A percentile compares a stretch with the other conserved stretches of the same genome.
phyloP scores from a whole-genome alignment of 2,113 vertebrate species.

The Microcebus griseorufus region DNA sequence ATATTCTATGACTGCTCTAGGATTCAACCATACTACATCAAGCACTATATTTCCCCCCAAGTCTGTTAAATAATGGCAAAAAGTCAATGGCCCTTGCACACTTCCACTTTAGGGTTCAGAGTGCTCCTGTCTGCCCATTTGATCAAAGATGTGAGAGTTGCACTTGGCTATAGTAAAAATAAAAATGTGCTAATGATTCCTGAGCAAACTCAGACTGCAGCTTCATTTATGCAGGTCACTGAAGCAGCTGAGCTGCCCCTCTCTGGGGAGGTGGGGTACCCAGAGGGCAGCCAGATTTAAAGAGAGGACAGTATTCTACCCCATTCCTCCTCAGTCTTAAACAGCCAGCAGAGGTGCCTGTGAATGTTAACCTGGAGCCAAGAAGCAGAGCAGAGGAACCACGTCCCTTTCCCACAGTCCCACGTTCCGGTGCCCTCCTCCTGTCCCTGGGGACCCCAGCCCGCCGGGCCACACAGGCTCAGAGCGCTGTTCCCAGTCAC shows the following conservation, averaged over 20 bases:
- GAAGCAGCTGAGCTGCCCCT: fast-evolving
- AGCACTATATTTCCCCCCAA: neutral
- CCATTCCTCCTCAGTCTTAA: neutral
- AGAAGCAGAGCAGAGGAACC: too few relatives aligned
- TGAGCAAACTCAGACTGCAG: neutral
- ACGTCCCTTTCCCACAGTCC: neutral
- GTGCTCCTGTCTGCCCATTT: fast-evolving
- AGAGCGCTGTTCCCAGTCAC: neutral
- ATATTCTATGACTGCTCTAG: neutral
- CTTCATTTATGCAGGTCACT: neutral
- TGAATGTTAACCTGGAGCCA: too few relatives aligned
- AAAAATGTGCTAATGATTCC: neutral
- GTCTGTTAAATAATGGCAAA: neutral
- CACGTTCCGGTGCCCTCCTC: neutral
- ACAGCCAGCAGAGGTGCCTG: neutral
- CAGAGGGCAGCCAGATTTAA: neutral
- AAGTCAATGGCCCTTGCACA: neutral
- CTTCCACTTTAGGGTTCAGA: neutral
- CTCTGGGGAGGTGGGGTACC: neutral
- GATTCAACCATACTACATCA: neutral
- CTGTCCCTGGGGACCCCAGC: neutral
- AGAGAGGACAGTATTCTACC: too few relatives aligned
- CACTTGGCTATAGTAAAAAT: neutral
- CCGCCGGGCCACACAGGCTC: fast-evolving
- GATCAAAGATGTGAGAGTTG: neutral